A percentile compares a stretch with the other conserved stretches of the same genome.
These are phyloP conservation scores for Trachelus iudaicus DNA, from an alignment of 2,888 invertebrate genomes.

Conservation along the genomic window DNA sequence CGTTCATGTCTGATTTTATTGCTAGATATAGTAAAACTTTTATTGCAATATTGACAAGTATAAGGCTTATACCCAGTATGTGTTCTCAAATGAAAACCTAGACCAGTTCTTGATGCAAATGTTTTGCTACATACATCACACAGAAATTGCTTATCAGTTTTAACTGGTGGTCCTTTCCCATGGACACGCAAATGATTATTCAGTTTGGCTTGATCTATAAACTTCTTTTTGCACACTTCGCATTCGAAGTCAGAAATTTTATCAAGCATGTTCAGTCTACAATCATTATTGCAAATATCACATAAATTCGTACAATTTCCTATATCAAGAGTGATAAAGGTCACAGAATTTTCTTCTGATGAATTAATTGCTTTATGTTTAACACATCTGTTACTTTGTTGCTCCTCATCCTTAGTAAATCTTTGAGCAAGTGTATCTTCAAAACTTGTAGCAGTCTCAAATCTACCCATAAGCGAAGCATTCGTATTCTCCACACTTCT, in stretches of 20 bases:
- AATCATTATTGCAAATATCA: background rate
- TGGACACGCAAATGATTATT: background rate
- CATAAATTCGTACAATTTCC: background rate
- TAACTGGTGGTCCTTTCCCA: slow-evolving; percentile 2
- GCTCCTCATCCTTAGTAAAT: background rate
- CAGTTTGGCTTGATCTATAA: background rate
- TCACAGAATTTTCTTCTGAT: background rate
- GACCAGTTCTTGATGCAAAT: slow-evolving; percentile 6
- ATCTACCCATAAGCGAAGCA: background rate
- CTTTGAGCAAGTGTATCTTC: background rate
- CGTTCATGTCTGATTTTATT: slow-evolving; percentile 31
- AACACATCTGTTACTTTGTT: background rate
- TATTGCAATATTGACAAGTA: slow-evolving; percentile 30
- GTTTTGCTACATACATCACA: slow-evolving; percentile 19
- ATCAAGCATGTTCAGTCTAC: background rate
- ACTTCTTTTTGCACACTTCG: background rate
- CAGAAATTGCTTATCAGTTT: slow-evolving; percentile 4
- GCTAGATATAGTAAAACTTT: slow-evolving; percentile 34
- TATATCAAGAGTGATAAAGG: background rate
- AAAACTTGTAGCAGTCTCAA: background rate
- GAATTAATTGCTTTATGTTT: background rate
- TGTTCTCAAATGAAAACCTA: slow-evolving; percentile 2
- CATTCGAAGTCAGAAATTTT: background rate
- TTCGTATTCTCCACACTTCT: background rate
- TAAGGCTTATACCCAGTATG: slow-evolving; percentile 37